phyloP scores from a whole-genome alignment of 2,888 invertebrate genomes.

The Biston betularia region DNA sequence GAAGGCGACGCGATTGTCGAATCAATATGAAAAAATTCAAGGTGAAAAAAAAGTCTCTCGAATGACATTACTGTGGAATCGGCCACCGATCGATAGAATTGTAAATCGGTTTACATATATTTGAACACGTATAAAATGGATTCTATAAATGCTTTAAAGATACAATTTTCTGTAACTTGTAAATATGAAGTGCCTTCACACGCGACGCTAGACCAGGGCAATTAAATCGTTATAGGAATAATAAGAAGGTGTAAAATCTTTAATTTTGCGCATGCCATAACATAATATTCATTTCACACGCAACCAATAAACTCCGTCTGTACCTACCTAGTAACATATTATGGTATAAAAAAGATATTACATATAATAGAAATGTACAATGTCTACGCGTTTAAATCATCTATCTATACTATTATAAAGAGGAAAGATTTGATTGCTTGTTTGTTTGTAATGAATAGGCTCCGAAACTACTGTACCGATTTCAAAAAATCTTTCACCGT shows the following conservation, averaged over 20 bases:
- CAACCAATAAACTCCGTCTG: conserved; percentile 53
- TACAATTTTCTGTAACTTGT: conserved; percentile 41
- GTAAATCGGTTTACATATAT: conserved; percentile 71
- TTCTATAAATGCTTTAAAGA: conserved; percentile 14
- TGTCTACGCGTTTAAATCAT: background rate
- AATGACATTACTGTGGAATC: conserved; percentile 66
- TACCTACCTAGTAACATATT: conserved; percentile 29
- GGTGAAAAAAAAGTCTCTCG: conserved; percentile 73
- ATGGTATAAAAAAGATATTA: background rate
- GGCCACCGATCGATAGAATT: conserved; percentile 72
- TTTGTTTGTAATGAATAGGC: too few relatives aligned
- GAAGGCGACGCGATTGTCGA: conserved; percentile 55
- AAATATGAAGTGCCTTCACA: conserved; percentile 46
- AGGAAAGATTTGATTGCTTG: too few relatives aligned
- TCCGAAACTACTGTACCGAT: too few relatives aligned
- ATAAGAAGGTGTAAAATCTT: conserved; percentile 69
- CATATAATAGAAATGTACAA: background rate
- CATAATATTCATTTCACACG: conserved; percentile 62
- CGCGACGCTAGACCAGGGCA: conserved; percentile 51
- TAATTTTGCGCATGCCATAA: conserved; percentile 72
- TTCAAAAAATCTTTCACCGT: too few relatives aligned
- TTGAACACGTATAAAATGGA: conserved; percentile 43
- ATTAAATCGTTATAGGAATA: conserved; percentile 57
- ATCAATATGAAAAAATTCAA: conserved; percentile 69
- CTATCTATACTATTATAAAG: too few relatives aligned